Evolutionary conservation across 2,797 vertebrate species (phyloP), one percentile per base, ranked within the genome.

Genomic region (Malacoctenus gilli): DNA sequence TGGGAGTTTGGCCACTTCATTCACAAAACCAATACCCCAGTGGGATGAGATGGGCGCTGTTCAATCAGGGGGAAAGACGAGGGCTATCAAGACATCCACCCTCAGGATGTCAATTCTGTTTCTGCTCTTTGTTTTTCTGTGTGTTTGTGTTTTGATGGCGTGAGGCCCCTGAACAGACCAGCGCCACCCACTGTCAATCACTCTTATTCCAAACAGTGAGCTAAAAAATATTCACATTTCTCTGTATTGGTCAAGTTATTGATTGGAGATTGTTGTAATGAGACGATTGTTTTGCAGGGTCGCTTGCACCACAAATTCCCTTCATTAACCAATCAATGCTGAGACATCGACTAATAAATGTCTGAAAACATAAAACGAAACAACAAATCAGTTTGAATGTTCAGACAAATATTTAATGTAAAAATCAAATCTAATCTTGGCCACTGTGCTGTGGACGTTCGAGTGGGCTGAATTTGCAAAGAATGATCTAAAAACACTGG

Each of bases 21-120:
- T 88, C 81, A 89, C 80, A 85, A 89, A 88, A 78, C 87, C 83
- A 81, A 92, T 91, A 88, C 76, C 65, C 63, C 57, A 8, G 80
- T 88, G 82, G 80, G 74, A 89, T 86, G 81, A 86, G 73, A 68
- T 52, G 15, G 39, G 68, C 21, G 5, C 48, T 39, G 64, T 68
- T 74, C 77, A 85, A 84, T 86, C 65, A 82, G 22, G 23, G 3
- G 55, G 50, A 55, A 53, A 61, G 37, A 57, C 40, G 12, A 40
- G 31, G 8, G 58, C 38, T 47, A 49, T 72, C 64, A 62, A 42
- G 42, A 57, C 44, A 50, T 65, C 59, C 50, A 46, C 62, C 76
- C 59, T 34, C 16, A 64, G 42, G 39, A 22, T 72, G 58, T 72
- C 54, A 14, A 44, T 76, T 71, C 3, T 63, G 54, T 42, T 60